phyloP scores from a whole-genome alignment of 2,113 vertebrate species.

The Helogale parvula region DNA sequence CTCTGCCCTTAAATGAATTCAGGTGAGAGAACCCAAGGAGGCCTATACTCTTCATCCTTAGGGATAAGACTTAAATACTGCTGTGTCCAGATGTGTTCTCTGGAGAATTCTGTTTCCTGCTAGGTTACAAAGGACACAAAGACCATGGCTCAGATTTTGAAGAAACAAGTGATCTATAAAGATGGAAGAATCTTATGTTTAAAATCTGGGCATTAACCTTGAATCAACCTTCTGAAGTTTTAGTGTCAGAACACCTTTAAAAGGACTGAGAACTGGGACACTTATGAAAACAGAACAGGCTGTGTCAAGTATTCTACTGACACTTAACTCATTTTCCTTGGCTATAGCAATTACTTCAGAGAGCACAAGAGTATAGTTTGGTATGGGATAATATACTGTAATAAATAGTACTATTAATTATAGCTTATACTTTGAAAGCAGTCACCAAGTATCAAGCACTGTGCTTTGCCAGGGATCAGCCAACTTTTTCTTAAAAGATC shows the following conservation, averaged over 20 bases:
- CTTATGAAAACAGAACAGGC: neutral
- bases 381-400: neutral
- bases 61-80: neutral
- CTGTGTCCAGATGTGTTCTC: neutral
- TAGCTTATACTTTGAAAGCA: neutral
- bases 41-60: neutral
- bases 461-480: neutral
- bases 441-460: neutral
- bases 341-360: neutral
- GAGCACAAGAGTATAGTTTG: neutral
- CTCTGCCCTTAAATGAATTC: neutral
- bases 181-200: neutral
- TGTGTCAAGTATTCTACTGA: neutral
- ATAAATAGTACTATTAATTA: neutral
- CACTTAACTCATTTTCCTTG: neutral
- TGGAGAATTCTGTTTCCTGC: neutral
- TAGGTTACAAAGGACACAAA: neutral
- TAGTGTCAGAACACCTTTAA: neutral
- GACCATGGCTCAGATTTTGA: neutral
- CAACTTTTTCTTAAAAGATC: neutral
- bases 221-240: neutral
- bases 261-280: neutral
- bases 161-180: neutral
- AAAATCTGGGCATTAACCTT: neutral
- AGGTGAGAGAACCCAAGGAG: neutral